phyloP scores from a whole-genome alignment of 2,113 vertebrate genomes.

The Microcebus lehilahytsara region DNA sequence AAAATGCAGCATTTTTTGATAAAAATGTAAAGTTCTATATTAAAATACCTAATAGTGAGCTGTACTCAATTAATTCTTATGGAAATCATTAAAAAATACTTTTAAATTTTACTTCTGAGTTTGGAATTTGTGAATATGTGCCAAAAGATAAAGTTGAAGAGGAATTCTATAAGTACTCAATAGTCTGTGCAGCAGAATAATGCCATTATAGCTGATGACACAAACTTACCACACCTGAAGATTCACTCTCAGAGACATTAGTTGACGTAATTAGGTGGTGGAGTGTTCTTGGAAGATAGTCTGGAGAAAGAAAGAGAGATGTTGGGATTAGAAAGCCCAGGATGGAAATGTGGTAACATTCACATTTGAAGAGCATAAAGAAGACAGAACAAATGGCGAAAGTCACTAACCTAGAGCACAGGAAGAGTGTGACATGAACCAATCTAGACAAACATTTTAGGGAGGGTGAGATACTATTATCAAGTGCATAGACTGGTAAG shows the following conservation, averaged over 20 bases:
- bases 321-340: not conserved
- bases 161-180: not conserved
- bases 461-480: not conserved
- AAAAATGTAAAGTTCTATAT: not conserved
- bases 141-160: not conserved
- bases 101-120: not conserved
- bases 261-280: not conserved
- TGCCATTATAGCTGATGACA: not conserved
- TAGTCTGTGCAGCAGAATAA: not conserved
- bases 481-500: not conserved
- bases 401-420: not conserved
- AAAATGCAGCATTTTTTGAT: not conserved
- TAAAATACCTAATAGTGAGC: not conserved
- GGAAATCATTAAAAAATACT: not conserved
- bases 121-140: not conserved
- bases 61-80: not conserved
- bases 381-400: not conserved
- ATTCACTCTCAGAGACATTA: accelerated
- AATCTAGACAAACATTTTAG: not conserved
- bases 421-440: not conserved
- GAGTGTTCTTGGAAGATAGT: not conserved
- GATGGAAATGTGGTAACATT: not conserved
- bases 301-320: not conserved
- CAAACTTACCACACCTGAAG: no score
- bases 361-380: not conserved